Percentiles rank a stretch among this genome's conserved stretches.
Evolutionary conservation across 2,888 invertebrate genomes (phyloP).

Genomic region (Onthophagus sagittarius): DNA sequence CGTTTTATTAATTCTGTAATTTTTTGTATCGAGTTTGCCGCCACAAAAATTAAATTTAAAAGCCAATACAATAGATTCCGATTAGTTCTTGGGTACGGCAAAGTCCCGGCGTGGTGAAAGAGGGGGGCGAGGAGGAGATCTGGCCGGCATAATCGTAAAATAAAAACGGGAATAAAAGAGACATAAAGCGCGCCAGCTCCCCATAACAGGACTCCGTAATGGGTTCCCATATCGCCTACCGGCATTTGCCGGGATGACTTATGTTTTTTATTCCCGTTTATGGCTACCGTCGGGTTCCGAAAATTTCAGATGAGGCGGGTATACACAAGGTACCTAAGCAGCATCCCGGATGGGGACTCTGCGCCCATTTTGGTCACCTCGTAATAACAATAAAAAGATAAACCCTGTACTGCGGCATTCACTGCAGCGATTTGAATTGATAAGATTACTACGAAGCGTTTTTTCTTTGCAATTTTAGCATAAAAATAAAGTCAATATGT

Average conservation of each 20-base stretch:
- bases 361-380: neutral
- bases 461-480: neutral
- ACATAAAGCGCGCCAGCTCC: constrained; percentile 42
- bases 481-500: neutral
- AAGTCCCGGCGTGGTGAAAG: neutral
- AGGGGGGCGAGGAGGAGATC: constrained; percentile 27
- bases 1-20: no score
- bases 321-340: neutral
- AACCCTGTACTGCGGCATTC: neutral
- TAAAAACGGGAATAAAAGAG: constrained; percentile 44
- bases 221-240: constrained; percentile 37
- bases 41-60: neutral
- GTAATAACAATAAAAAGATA: constrained; percentile 10
- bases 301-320: neutral
- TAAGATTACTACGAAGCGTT: neutral
- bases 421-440: neutral
- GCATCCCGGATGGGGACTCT: neutral
- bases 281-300: constrained; percentile 9
- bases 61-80: neutral
- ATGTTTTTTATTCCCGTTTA: constrained; percentile 33
- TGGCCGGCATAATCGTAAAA: constrained; percentile 41
- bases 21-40: no score
- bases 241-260: constrained; percentile 36
- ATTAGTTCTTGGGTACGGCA: neutral
- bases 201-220: constrained; percentile 39